These are phyloP conservation scores for Hippocampus abdominalis DNA, from an alignment of 2,113 vertebrate genomes.

Conservation along the genomic window DNA sequence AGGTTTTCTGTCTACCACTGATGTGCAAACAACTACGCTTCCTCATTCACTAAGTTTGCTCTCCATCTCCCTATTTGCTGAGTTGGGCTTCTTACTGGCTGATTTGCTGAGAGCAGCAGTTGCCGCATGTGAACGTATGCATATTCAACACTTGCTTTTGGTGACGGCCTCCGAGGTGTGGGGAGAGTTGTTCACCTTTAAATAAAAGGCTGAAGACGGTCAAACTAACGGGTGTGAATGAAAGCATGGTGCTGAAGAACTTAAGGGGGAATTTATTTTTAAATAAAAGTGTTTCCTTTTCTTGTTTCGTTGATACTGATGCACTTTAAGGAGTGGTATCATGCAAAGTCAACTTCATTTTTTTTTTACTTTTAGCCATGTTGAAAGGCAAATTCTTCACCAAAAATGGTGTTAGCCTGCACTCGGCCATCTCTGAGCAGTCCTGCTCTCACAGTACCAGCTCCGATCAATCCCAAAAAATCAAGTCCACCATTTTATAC, in stretches of 20 bases:
- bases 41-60: slow-evolving; percentile 53
- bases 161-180: slow-evolving; percentile 59
- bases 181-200: slow-evolving; percentile 57
- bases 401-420: too few relatives aligned
- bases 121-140: slow-evolving; percentile 67
- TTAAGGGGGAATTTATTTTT: slow-evolving; percentile 39
- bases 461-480: too few relatives aligned
- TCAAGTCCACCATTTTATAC: too few relatives aligned
- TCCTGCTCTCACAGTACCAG: too few relatives aligned
- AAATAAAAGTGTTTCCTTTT: slow-evolving; percentile 18
- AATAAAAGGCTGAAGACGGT: slow-evolving; percentile 37
- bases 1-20: slow-evolving; percentile 26
- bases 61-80: slow-evolving; percentile 53
- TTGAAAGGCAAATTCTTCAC: too few relatives aligned
- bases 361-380: too few relatives aligned
- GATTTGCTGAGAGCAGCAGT: slow-evolving; percentile 72
- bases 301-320: too few relatives aligned
- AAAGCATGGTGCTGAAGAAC: slow-evolving; percentile 15
- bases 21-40: slow-evolving; percentile 41
- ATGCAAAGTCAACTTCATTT: too few relatives aligned
- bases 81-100: slow-evolving; percentile 69
- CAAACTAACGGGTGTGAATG: slow-evolving; percentile 36
- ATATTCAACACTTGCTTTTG: slow-evolving; percentile 74
- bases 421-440: too few relatives aligned
- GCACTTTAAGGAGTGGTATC: too few relatives aligned